Percentiles rank a stretch among this genome's conserved stretches.
These are phyloP conservation scores for Polydrusus pterygomalis DNA, from an alignment of 2,888 invertebrate genomes.

Conservation along the genomic window DNA sequence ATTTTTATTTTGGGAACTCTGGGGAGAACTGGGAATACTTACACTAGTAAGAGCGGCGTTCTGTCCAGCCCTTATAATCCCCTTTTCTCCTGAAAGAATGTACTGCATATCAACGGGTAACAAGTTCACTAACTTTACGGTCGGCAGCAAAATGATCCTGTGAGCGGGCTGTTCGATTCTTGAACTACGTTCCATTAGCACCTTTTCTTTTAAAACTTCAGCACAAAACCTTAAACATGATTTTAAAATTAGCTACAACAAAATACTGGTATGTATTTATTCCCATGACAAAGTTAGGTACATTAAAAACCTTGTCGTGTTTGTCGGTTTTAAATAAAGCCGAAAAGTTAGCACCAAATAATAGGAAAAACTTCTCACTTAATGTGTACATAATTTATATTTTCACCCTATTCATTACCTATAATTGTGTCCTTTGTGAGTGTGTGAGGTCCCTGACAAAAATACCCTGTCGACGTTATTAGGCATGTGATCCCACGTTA, in stretches of 20 bases:
- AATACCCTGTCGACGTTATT: slow-evolving; percentile 70
- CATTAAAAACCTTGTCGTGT: no score
- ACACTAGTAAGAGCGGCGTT: slow-evolving; percentile 66
- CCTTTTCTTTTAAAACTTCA: slow-evolving; percentile 86
- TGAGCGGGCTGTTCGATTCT: slow-evolving; percentile 84
- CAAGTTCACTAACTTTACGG: slow-evolving; percentile 89
- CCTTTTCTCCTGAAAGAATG: slow-evolving; percentile 71
- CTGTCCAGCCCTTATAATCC: slow-evolving; percentile 66
- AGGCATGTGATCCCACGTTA: slow-evolving; percentile 78
- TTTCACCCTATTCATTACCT: slow-evolving; percentile 65
- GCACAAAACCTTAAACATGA: slow-evolving; percentile 83
- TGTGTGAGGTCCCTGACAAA: slow-evolving; percentile 72
- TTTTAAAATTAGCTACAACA: no score
- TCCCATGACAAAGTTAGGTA: no score
- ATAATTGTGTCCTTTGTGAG: slow-evolving; percentile 71
- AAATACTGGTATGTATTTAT: no score
- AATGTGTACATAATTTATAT: not conserved
- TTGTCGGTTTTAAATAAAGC: no score
- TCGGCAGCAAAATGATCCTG: slow-evolving; percentile 88
- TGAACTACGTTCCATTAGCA: slow-evolving; percentile 69
- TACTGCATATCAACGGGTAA: slow-evolving; percentile 88
- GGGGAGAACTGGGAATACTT: slow-evolving; percentile 46
- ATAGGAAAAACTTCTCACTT: no score
- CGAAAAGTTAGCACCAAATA: no score
- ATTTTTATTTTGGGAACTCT: no score